Evolutionary conservation across 2,888 invertebrate species (phyloP), one percentile per base, ranked within the genome.

Genomic region (Hylaea fasciaria): DNA sequence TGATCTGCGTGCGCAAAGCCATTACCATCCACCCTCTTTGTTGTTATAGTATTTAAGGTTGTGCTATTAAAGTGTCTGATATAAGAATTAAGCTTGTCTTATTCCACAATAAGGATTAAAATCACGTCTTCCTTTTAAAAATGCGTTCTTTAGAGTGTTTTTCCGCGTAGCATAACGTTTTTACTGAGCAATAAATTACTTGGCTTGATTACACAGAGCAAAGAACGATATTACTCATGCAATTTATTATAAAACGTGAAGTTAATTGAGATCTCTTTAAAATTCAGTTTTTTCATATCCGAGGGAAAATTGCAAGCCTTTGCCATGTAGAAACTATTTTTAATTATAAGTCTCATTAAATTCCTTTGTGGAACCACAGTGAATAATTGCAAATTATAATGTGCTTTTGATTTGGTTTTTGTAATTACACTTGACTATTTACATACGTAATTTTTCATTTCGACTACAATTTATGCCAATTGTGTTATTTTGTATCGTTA

Each of bases 311-410:
- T 58, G 55, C 64, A 64, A 43, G 64, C 59, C 58, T 51, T 56
- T 45, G 50, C 57, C 43, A 32, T 48, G 64, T 57, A 61, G 62
- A 66, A 73, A 73, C 69, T 70, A 75, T 74, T 72, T 76, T 76
- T 74, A 78, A 77, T 79, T 73, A 75, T 62, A 57, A 56, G 62
- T 63, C 58, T 70, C 65, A 72, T 73, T 78, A 70, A 76, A 74
- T 72, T 78, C 71, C 76, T 68, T 60, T 62, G 59, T 70, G 62
- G 48, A 48, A 50, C 28, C 47, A 14, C 43, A 43, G 45, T 46
- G 28, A 28, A 51, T 60, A 55, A 66, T 50, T 54, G 62, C 32
- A 46, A 56, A 62, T 53, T 44, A 51, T 40, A 46, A 48, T 60
- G 37, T 60, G 44, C 12, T 43, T 43, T 35, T n/a, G n/a, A n/a